These are phyloP conservation scores for Enteromius radiatus DNA, from an alignment of 2,797 vertebrate genomes.

Conservation along the genomic window DNA sequence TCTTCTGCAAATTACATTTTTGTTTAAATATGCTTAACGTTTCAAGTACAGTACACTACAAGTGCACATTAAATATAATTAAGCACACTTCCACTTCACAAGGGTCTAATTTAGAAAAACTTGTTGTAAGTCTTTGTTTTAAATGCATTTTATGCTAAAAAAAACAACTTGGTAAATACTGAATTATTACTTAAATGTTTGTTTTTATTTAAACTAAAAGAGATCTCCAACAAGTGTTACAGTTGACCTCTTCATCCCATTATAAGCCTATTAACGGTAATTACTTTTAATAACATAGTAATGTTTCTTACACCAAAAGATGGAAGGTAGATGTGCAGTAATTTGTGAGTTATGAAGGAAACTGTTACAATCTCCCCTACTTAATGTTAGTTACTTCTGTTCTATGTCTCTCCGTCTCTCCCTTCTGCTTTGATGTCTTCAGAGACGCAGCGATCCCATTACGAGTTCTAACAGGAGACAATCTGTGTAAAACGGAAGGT, in stretches of 20 bases:
- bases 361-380: slow-evolving; percentile 14
- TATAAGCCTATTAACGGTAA: background rate
- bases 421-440: slow-evolving; percentile 33
- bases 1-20: background rate
- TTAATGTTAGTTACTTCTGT: slow-evolving; percentile 26
- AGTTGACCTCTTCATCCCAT: background rate
- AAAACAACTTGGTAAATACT: background rate
- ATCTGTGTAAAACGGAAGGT: slow-evolving; percentile 55
- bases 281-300: background rate
- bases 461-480: slow-evolving; percentile 46
- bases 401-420: slow-evolving; percentile 9
- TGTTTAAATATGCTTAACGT: background rate
- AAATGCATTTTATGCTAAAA: background rate
- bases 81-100: background rate
- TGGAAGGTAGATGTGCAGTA: slow-evolving; percentile 16
- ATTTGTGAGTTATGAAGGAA: slow-evolving; percentile 29
- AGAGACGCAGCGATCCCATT: slow-evolving; percentile 47
- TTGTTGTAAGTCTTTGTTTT: background rate
- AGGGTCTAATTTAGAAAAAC: background rate
- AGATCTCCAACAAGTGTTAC: background rate
- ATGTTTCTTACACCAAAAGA: slow-evolving; percentile 4
- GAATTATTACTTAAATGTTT: background rate
- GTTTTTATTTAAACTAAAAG: background rate
- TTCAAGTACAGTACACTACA: background rate
- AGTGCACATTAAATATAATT: background rate